Conservation (phyloP, 2,888 invertebrate genomes). For the Dicycla oo region DNA sequence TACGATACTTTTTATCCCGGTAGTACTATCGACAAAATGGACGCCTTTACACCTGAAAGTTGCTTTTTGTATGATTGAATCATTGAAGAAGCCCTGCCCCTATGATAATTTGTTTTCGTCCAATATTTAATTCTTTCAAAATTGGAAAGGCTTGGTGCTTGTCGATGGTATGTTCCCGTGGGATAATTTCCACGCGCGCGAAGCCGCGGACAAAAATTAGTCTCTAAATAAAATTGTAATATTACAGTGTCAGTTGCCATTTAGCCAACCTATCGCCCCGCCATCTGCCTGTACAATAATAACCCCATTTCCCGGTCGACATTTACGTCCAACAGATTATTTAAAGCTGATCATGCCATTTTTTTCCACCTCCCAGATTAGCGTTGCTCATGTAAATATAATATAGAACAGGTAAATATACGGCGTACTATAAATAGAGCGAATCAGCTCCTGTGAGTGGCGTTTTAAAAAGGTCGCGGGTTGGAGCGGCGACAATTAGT, state of each 20-base stretch:
- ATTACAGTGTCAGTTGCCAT: conserved; percentile 9
- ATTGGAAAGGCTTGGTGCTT: no score
- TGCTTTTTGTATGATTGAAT: no score
- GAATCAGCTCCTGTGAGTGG: conserved; percentile 53
- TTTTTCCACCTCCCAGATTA: conserved; percentile 48
- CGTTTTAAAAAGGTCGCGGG: conserved; percentile 63
- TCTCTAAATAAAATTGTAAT: conserved; percentile 9
- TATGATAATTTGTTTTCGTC: no score
- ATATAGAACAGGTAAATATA: conserved; percentile 59
- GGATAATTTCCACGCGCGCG: no score
- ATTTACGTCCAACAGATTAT: conserved; percentile 43
- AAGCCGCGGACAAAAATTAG: not conserved
- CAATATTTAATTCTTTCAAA: no score
- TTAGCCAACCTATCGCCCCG: conserved; percentile 7
- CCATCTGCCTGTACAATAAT: conserved; percentile 27
- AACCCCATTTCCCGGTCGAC: conserved; percentile 28
- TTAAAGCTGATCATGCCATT: conserved; percentile 42
- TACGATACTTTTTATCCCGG: not conserved
- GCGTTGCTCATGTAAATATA: conserved; percentile 42
- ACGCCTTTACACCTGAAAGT: no score
- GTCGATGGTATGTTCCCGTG: no score
- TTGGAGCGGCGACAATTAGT: conserved; percentile 62
- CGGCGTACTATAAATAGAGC: conserved; percentile 60
- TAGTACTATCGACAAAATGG: no score
- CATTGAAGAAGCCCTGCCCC: no score